These are phyloP conservation scores for Mobula hypostoma DNA, from an alignment of 2,113 vertebrate genomes.

Conservation along the genomic window DNA sequence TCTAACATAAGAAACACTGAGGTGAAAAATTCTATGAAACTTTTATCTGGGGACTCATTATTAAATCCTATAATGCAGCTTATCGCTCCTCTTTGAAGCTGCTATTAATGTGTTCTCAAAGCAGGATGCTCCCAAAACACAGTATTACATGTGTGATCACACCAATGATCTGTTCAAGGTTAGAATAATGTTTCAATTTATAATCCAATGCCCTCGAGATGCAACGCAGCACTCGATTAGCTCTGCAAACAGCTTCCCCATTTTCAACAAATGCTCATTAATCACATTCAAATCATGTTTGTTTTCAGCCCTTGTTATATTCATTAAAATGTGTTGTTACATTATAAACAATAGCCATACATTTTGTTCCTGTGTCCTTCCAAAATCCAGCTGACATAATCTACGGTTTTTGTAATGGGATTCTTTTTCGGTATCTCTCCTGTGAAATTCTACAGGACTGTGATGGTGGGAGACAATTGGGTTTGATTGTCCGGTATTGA, in stretches of 20 bases:
- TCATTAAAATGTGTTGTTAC: neutral
- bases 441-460: neutral
- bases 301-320: neutral
- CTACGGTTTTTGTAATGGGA: neutral
- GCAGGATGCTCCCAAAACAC: neutral
- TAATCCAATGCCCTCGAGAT: neutral
- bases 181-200: constrained; percentile 13
- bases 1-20: neutral
- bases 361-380: neutral
- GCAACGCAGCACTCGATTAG: neutral
- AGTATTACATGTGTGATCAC: neutral
- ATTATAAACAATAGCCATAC: neutral
- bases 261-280: neutral
- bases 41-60: neutral
- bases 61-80: neutral
- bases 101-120: neutral
- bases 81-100: neutral
- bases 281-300: neutral
- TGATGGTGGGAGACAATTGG: neutral
- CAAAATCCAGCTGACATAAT: neutral
- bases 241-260: neutral
- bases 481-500: neutral
- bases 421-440: neutral
- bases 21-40: neutral
- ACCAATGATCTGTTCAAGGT: constrained; percentile 14